Percentiles rank a stretch among this genome's conserved stretches.
Evolutionary conservation across 2,113 vertebrate genomes (phyloP).

Genomic region (Corapipo altera): DNA sequence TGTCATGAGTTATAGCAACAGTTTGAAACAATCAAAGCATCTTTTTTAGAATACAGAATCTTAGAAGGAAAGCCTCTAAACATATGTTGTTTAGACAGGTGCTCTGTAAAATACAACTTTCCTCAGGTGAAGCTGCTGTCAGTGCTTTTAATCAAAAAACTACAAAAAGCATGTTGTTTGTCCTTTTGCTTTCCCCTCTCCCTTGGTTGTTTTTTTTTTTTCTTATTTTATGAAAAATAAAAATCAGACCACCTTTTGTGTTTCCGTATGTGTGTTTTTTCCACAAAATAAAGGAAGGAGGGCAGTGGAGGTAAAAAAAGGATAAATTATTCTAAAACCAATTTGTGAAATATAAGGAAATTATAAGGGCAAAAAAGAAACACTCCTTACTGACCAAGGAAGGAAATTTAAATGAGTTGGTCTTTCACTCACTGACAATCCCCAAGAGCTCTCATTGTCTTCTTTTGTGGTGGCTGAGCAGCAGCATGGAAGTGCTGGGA

Average conservation of each 20-base stretch:
- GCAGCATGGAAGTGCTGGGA: neutral
- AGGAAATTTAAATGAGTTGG: neutral
- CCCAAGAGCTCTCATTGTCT: neutral
- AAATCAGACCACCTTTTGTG: neutral
- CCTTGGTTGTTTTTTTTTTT: neutral
- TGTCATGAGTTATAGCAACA: neutral
- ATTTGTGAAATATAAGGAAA: neutral
- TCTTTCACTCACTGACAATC: neutral
- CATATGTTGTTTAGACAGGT: conserved; percentile 49
- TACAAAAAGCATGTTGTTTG: neutral
- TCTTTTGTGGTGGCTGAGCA: neutral
- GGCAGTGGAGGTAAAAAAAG: rapidly evolving
- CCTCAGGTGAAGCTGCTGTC: conserved; percentile 18
- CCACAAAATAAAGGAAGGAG: neutral
- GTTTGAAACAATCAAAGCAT: neutral
- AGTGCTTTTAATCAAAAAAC: conserved; percentile 35
- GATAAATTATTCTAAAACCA: neutral
- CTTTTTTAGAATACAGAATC: neutral
- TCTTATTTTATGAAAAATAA: neutral
- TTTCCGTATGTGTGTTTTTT: neutral
- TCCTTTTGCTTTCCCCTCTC: neutral
- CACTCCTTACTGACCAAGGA: neutral
- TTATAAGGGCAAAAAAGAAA: neutral
- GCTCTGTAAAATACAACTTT: conserved; percentile 18
- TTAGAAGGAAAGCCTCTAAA: conserved; percentile 16